These are phyloP conservation scores for Drosophila emarginata DNA, from an alignment of 2,888 invertebrate genomes.

Conservation along the genomic window DNA sequence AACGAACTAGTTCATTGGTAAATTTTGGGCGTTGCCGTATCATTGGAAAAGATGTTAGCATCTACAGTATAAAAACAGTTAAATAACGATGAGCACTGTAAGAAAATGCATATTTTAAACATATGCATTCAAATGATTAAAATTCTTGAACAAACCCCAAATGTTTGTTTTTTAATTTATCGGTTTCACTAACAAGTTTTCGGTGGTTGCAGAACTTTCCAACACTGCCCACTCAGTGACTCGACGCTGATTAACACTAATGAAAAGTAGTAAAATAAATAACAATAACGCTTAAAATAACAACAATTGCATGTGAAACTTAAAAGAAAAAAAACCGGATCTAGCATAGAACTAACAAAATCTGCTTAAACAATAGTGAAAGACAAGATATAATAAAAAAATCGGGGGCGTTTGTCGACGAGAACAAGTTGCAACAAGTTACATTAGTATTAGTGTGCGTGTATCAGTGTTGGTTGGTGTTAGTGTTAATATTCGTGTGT, in stretches of 20 bases:
- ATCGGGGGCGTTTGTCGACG: slow-evolving; percentile 40
- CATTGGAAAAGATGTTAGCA: neutral
- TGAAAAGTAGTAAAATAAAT: slow-evolving; percentile 1
- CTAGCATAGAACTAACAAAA: neutral
- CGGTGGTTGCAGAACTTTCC: neutral
- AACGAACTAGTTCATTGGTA: neutral
- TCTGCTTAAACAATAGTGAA: slow-evolving; percentile 21
- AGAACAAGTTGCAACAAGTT: slow-evolving; percentile 59
- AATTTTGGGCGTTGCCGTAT: neutral
- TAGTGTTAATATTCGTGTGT: slow-evolving; percentile 33
- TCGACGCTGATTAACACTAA: neutral
- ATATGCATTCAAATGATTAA: no score
- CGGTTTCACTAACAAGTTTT: neutral
- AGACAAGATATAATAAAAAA: slow-evolving; percentile 32
- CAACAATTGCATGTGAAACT: slow-evolving; percentile 12
- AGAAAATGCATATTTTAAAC: no score
- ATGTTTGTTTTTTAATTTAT: neutral
- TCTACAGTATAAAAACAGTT: no score
- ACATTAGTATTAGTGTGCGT: slow-evolving; percentile 18
- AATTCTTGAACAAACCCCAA: no score
- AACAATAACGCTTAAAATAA: slow-evolving; percentile 10
- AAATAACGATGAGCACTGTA: no score
- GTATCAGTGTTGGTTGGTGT: slow-evolving; percentile 40
- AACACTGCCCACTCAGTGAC: neutral
- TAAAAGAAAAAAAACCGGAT: neutral